Percentiles rank a stretch among this genome's conserved stretches.
Conservation (phyloP, 2,888 invertebrate genomes). For the Ormyrus thymus region DNA sequence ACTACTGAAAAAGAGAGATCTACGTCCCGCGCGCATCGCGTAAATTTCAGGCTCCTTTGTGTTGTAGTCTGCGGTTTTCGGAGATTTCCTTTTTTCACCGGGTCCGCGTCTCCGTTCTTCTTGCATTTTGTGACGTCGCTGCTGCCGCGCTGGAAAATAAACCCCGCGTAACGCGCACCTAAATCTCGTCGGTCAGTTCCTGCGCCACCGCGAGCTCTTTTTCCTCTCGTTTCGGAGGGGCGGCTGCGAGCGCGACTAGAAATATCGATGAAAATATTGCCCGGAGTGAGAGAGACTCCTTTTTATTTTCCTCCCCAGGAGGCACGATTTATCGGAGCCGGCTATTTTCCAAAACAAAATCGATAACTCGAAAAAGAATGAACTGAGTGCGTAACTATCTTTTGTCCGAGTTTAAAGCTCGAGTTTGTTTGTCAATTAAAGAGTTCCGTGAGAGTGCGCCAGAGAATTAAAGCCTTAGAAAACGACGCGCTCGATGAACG, state of each 20-base stretch:
- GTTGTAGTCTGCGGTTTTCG: neutral
- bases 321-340: slow-evolving; percentile 18
- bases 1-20: slow-evolving; percentile 23
- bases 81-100: slow-evolving; percentile 8
- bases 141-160: neutral
- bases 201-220: neutral
- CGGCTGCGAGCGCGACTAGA: slow-evolving; percentile 7
- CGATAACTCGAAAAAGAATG: too few species aligned
- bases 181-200: slow-evolving; percentile 39
- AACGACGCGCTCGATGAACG: too few species aligned
- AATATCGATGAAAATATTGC: slow-evolving; percentile 41
- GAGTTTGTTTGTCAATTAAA: too few species aligned
- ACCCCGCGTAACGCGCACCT: slow-evolving; percentile 33
- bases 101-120: slow-evolving; percentile 3
- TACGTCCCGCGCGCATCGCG: slow-evolving; percentile 20
- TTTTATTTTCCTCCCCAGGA: slow-evolving; percentile 5
- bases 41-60: slow-evolving; percentile 45
- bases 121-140: slow-evolving; percentile 10
- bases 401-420: too few species aligned
- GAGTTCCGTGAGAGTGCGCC: too few species aligned
- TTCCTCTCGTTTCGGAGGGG: neutral
- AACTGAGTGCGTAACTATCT: too few species aligned
- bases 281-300: neutral
- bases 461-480: too few species aligned
- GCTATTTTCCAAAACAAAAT: too few species aligned